Evolutionary conservation across 2,113 vertebrate species (phyloP).

Genomic region (Gobius niger): DNA sequence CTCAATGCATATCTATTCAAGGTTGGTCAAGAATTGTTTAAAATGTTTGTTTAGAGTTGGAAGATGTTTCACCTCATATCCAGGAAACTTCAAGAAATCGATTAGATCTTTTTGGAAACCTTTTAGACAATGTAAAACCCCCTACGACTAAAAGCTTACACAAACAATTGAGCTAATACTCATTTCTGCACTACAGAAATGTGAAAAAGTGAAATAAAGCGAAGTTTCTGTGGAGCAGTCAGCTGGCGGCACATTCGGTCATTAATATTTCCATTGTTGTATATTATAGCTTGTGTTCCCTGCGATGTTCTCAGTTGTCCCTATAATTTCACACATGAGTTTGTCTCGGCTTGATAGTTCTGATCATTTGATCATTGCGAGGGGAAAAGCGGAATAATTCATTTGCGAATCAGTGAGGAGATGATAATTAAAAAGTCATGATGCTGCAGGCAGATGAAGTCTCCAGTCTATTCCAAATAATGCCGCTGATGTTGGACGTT

Average conservation of each 20-base stretch:
- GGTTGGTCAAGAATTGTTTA: too few species aligned
- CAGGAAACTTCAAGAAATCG: too few species aligned
- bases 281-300: not conserved
- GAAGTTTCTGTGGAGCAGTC: not conserved
- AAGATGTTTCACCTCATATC: too few species aligned
- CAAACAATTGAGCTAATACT: too few species aligned
- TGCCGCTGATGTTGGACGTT: not conserved
- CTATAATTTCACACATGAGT: constrained; percentile 8
- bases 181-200: too few species aligned
- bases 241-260: not conserved
- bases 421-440: constrained; percentile 10
- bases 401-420: constrained; percentile 5
- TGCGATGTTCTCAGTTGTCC: not conserved
- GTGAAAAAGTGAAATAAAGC: not conserved
- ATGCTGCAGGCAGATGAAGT: constrained; percentile 2
- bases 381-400: constrained; percentile 1
- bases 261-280: not conserved
- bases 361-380: not conserved
- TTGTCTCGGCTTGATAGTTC: constrained; percentile 2
- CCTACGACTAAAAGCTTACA: too few species aligned
- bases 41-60: too few species aligned
- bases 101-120: too few species aligned
- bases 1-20: too few species aligned
- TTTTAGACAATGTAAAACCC: too few species aligned
- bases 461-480: constrained; percentile 4